These are phyloP conservation scores for Campylorhamphus procurvoides DNA, from an alignment of 2,113 vertebrate genomes.

Conservation along the genomic window DNA sequence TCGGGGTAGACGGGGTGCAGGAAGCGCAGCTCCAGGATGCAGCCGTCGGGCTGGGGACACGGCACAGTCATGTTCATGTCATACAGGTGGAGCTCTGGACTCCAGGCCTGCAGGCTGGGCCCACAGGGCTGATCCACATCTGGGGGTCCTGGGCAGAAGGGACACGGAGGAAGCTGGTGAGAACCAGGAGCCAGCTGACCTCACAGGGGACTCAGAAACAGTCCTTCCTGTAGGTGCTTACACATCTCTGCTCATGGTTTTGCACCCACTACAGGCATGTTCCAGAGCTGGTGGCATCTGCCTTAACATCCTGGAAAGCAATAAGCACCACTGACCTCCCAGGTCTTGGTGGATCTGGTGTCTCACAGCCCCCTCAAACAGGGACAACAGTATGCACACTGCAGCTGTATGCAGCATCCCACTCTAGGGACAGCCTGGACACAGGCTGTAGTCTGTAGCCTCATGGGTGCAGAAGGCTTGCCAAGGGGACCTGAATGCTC, in stretches of 20 bases:
- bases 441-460: background rate
- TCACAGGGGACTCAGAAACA: background rate
- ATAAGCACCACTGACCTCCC: background rate
- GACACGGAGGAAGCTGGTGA: background rate
- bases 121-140: constrained; percentile 95
- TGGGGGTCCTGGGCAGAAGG: constrained; percentile 81
- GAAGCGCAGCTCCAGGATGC: constrained; percentile 89
- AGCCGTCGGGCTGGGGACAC: constrained; percentile 86
- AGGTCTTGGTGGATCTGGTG: background rate
- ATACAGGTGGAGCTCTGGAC: constrained; percentile 91
- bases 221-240: background rate
- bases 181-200: background rate
- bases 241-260: background rate
- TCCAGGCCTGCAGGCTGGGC: constrained; percentile 95
- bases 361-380: background rate
- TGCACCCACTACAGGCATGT: accelerated
- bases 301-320: background rate
- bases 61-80: constrained; percentile 92
- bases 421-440: background rate
- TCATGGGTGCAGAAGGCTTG: background rate
- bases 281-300: background rate
- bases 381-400: accelerated
- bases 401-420: background rate
- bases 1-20: constrained; percentile 82
- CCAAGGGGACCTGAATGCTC: background rate